Conservation (phyloP, 2,113 vertebrate species). For the Albula glossodonta region DNA sequence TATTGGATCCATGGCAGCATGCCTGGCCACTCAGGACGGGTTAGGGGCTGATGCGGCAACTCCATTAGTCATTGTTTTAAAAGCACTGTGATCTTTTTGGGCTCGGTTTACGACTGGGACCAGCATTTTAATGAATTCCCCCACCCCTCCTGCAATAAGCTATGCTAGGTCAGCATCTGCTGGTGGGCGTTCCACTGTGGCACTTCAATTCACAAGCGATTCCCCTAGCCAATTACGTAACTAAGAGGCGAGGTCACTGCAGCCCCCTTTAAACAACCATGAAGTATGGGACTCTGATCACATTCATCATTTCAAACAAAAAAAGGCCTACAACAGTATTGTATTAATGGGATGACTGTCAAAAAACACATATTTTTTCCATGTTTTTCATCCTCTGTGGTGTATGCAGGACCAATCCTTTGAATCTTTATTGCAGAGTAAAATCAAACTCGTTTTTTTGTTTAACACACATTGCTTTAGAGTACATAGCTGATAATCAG, state of each 20-base stretch:
- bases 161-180: constrained; percentile 1
- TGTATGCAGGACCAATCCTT: constrained; percentile 40
- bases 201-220: constrained; percentile 5
- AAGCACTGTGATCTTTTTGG: neutral
- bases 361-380: constrained; percentile 35
- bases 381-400: neutral
- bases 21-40: neutral
- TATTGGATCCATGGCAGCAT: neutral
- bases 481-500: constrained; percentile 59
- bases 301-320: constrained; percentile 16
- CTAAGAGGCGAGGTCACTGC: constrained; percentile 3
- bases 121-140: neutral
- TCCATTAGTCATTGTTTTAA: neutral
- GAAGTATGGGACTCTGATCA: constrained; percentile 72
- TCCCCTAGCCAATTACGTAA: neutral
- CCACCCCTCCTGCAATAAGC: neutral
- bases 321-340: constrained; percentile 31
- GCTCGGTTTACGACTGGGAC: neutral
- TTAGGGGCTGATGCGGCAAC: neutral
- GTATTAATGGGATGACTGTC: constrained; percentile 35
- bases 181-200: neutral
- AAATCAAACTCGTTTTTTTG: constrained; percentile 47
- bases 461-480: constrained; percentile 48
- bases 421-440: constrained; percentile 62
- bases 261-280: constrained; percentile 51